Evolutionary conservation across 2,888 invertebrate species (phyloP).

Genomic region (Lasioglossum vierecki): DNA sequence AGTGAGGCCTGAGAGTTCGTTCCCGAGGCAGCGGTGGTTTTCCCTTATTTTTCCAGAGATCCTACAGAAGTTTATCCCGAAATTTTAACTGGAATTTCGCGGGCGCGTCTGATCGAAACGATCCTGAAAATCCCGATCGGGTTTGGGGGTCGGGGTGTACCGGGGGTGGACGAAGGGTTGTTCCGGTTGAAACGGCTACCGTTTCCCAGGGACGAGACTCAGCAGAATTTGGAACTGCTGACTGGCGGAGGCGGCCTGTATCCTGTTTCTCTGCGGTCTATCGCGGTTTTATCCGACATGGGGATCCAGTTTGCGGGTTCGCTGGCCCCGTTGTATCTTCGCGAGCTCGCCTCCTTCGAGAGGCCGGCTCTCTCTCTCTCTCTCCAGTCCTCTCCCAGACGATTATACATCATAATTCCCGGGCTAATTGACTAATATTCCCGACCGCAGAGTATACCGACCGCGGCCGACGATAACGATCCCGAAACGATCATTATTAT

Average conservation of each 20-base stretch:
- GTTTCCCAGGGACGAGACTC: conserved; percentile 38
- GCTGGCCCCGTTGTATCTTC: not conserved
- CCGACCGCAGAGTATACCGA: not conserved
- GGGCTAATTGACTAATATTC: conserved; percentile 21
- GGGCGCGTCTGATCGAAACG: not conserved
- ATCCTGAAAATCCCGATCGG: not conserved
- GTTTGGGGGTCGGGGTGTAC: not conserved
- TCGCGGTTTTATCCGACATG: conserved; percentile 37
- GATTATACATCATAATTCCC: conserved; percentile 17
- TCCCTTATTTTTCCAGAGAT: no score
- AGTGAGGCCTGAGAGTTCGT: no score
- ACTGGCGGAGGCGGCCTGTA: conserved; percentile 27
- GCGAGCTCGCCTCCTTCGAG: not conserved
- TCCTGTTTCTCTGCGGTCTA: conserved; percentile 36
- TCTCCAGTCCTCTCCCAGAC: not conserved
- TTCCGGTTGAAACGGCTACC: not conserved
- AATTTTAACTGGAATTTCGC: not conserved
- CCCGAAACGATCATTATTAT: conserved; percentile 11
- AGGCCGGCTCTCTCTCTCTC: not conserved
- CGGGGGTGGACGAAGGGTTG: not conserved
- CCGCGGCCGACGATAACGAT: conserved; percentile 6
- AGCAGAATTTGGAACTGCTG: conserved; percentile 55
- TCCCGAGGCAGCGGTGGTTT: no score
- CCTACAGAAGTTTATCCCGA: not conserved
- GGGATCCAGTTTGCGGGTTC: conserved; percentile 3